Conservation (phyloP, 2,797 vertebrate species). For the Artibeus jamaicensis region DNA sequence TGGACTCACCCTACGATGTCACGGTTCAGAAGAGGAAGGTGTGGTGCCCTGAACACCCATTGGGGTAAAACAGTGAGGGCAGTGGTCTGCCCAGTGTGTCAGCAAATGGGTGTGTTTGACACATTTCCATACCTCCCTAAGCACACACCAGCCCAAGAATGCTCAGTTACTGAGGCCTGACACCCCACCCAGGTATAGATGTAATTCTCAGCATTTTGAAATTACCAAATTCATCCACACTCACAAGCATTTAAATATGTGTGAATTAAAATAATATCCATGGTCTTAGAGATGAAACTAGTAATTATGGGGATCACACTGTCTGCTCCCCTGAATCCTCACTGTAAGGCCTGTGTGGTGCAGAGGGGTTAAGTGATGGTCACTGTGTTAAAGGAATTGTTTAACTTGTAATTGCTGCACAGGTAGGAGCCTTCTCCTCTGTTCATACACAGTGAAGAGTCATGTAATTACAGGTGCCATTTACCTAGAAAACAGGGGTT, state of each 20-base stretch:
- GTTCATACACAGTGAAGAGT: background rate
- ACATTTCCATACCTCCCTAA: background rate
- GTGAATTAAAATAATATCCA: background rate
- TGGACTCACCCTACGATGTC: background rate
- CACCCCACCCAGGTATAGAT: fast-evolving
- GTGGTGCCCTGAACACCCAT: background rate
- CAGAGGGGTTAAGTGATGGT: background rate
- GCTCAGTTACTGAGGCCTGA: background rate
- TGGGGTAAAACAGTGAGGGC: too few relatives aligned
- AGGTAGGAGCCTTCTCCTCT: too few relatives aligned
- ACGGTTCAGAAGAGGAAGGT: background rate
- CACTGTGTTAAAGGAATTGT: background rate
- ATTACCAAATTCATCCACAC: background rate
- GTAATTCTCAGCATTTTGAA: background rate
- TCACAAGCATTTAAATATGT: background rate
- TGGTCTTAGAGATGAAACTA: background rate
- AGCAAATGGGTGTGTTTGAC: background rate
- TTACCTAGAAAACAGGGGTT: background rate
- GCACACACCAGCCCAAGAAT: background rate
- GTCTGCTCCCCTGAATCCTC: background rate
- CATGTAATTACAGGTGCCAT: background rate
- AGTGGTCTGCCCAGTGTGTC: background rate
- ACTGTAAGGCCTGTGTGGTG: background rate
- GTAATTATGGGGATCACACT: background rate
- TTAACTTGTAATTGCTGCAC: background rate